Base-by-base conservation (phyloP, 2,113 vertebrate species). In the Tringa solitaria region DNA sequence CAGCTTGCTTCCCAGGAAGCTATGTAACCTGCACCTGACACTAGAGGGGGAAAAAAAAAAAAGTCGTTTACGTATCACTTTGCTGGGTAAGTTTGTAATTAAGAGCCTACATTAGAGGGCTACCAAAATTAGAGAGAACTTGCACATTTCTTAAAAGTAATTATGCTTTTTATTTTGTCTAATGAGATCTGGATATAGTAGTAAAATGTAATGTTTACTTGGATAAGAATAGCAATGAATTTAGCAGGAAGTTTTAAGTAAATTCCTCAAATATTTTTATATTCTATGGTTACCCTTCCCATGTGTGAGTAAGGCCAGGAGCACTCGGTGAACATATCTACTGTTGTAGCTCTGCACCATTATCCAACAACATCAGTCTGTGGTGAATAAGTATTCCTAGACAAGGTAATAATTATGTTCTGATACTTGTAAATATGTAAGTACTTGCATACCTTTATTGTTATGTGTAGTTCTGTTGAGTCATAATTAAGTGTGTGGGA, bases 371-470 rank as follows among this genome's bases (percentile, higher is more conserved):
- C 69, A 70, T 75, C 73, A 81, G 35, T 48, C 69, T 92, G 74
- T 76, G 92, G 70, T 95, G 92, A 96, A 17, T 82, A 50, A 1
- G 1, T 92, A n/a, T 89, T 95, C 82, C 80, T 94, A 82, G 95
- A 82, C 83, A 82, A 87, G 65, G 77, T 92, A 75, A 57, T 94
- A 82, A 93, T 94, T 96, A 92, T 27, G 22, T 89, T 90, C 73
- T 82, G 73, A 87, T 92, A 64, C 68, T 45, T 89, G 68, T 86
- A 97, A 94, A 90, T 94, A 79, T 81, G 54, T 84, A 64, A 92
- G 92, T 43, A 59, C 73, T 84, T 85, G 57, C 87, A 69, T 96
- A 76, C 73, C 86, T 92, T 82, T 89, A 69, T 81, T 84, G 41
- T 32, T 92, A 72, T 4, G 16, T 57, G 73, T 82, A 46, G 32